Evolutionary conservation across 2,113 vertebrate genomes (phyloP), one percentile per base, ranked within the genome.

Genomic region (Perca flavescens): DNA sequence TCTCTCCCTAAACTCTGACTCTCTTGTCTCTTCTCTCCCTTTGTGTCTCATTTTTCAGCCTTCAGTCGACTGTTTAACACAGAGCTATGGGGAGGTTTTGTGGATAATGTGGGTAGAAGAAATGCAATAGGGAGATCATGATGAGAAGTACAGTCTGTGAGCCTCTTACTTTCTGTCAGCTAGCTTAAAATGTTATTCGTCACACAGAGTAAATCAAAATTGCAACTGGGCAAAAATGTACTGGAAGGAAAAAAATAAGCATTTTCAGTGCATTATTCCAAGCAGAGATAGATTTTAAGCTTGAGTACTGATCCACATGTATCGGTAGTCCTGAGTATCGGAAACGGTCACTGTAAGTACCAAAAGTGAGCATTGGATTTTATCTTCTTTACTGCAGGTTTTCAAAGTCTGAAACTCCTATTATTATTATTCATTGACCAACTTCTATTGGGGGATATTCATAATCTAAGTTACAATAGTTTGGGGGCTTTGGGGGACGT

Each of bases 91-190:
- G 28, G 43, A 66, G 9, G 22, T 28, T 47, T 21, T 31, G 57
- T 71, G 77, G 66, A 76, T 62, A 76, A 65, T 60, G 13, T 53
- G 64, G 9, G 66, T 36, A 54, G 28, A 36, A 72, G 21, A 36
- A 21, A 76, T 31, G 82, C 54, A 54, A 19, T 12, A 49, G 34
- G 47, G 36, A 62, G 56, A 68, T 62, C 56, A 47, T 40, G 46
- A 60, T 25, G 43, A 36, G 50, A 58, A 36, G n/a, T 8, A 28
- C 58, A 17, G 22, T 53, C 54, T 49, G 61, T 72, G 72, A 19
- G 46, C 22, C 25, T 58, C 52, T 60, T 15, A 60, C n/a, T 36
- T 16, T 77, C 36, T 6, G 62, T 75, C 25, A 25, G 57, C 46
- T 50, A 50, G 49, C 53, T 58, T 67, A 13, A 77, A 57, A 67